Conservation (phyloP, 2,113 vertebrate species). For the Eptesicus fuscus region DNA sequence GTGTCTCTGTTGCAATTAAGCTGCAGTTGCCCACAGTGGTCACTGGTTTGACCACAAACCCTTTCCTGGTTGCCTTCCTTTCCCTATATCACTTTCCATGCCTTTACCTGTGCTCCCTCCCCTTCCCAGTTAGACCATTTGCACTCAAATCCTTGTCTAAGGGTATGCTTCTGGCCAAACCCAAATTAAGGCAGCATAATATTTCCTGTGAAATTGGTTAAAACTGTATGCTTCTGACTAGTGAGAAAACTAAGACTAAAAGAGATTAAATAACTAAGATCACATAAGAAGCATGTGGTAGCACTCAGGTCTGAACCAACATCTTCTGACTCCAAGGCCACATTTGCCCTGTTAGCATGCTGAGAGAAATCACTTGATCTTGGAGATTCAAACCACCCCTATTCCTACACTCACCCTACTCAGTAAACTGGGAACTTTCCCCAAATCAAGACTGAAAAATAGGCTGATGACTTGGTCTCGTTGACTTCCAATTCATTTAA, state of each 20-base stretch:
- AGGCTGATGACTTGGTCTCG: not conserved
- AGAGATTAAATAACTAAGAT: not conserved
- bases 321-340: not conserved
- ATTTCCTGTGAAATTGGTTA: not conserved
- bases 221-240: not conserved
- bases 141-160: not conserved
- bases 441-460: not conserved
- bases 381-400: not conserved
- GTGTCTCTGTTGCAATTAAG: not conserved
- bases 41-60: not conserved
- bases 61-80: not conserved
- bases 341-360: not conserved
- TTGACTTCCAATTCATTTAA: not conserved
- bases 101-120: too few species aligned
- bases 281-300: not conserved
- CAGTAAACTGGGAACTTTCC: not conserved
- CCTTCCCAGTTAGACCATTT: not conserved
- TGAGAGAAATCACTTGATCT: not conserved
- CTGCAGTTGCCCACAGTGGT: not conserved
- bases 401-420: not conserved
- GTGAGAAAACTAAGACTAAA: not conserved
- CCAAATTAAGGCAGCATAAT: not conserved
- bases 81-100: accelerated
- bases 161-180: not conserved
- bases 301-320: not conserved